Conservation (phyloP, 2,113 vertebrate species). For the Nannobrachium achirus region DNA sequence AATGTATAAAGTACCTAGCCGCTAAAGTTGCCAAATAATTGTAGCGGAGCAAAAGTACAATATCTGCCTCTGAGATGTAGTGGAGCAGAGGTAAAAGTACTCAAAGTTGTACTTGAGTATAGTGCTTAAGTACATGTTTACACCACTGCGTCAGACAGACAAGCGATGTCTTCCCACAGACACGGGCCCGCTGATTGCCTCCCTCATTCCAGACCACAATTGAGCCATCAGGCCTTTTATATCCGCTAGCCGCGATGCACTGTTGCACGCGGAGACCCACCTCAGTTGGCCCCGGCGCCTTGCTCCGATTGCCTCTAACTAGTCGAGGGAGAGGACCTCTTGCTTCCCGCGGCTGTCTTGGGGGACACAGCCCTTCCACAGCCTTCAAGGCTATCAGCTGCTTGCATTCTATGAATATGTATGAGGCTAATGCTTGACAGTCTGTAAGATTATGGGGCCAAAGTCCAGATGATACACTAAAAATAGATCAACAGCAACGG, state of each 20-base stretch:
- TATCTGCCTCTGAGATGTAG: too few species aligned
- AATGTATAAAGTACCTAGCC: too few species aligned
- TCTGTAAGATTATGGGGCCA: too few species aligned
- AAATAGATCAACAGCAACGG: too few species aligned
- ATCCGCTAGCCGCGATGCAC: conserved; percentile 48
- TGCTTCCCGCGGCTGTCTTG: conserved; percentile 10
- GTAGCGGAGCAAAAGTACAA: too few species aligned
- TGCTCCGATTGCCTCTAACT: conserved; percentile 27
- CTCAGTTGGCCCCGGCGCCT: neutral
- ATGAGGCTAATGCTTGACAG: too few species aligned
- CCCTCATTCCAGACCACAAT: conserved; percentile 44
- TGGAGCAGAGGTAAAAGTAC: too few species aligned
- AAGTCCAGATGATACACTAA: too few species aligned
- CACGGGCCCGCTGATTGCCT: conserved; percentile 35
- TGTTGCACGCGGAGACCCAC: conserved; percentile 19
- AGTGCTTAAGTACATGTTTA: too few species aligned
- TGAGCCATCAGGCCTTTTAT: conserved; percentile 47
- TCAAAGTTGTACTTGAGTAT: neutral
- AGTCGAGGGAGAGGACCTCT: conserved; percentile 11
- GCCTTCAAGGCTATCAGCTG: neutral
- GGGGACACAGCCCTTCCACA: conserved; percentile 9
- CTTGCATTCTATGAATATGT: too few species aligned
- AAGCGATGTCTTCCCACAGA: conserved; percentile 21
- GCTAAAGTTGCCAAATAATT: too few species aligned
- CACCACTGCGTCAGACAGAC: conserved; percentile 45